phyloP scores from a whole-genome alignment of 1,140 invertebrate genomes.

The Nixonia krombeini region DNA sequence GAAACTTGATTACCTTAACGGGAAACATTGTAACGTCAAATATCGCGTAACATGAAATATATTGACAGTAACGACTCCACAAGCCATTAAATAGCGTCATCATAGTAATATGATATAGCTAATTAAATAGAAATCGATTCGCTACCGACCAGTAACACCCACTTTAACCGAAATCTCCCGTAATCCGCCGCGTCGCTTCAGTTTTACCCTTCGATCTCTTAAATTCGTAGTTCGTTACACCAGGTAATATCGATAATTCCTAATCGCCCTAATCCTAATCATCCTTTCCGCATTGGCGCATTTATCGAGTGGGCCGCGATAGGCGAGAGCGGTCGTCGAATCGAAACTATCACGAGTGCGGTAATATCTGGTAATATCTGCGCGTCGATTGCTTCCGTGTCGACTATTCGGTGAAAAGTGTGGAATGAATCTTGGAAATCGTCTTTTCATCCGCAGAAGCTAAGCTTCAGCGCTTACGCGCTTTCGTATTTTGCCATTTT shows the following conservation, averaged over 20 bases:
- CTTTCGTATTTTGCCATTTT: background rate
- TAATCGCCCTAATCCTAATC: constrained; percentile 41
- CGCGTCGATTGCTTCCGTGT: too few relatives aligned
- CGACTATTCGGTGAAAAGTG: too few relatives aligned
- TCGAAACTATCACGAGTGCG: background rate
- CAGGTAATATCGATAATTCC: constrained; percentile 40
- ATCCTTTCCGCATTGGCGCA: constrained; percentile 22
- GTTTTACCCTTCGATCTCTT: background rate
- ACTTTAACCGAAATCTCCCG: background rate
- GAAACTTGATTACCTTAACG: too few relatives aligned
- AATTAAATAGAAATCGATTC: background rate
- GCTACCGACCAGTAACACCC: too few relatives aligned
- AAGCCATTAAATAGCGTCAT: too few relatives aligned
- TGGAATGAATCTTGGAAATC: background rate
- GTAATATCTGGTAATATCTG: too few relatives aligned
- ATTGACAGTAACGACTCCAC: too few relatives aligned
- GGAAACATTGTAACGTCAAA: too few relatives aligned
- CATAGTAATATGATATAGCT: too few relatives aligned
- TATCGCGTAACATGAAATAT: too few relatives aligned
- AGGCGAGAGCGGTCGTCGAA: background rate
- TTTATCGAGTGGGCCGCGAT: constrained; percentile 10
- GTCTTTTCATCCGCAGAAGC: background rate
- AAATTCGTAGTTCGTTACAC: constrained; percentile 34
- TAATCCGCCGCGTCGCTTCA: background rate
- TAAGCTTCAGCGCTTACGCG: background rate